Conservation (phyloP, 1,140 invertebrate genomes). For the Agraylea sexmaculata region DNA sequence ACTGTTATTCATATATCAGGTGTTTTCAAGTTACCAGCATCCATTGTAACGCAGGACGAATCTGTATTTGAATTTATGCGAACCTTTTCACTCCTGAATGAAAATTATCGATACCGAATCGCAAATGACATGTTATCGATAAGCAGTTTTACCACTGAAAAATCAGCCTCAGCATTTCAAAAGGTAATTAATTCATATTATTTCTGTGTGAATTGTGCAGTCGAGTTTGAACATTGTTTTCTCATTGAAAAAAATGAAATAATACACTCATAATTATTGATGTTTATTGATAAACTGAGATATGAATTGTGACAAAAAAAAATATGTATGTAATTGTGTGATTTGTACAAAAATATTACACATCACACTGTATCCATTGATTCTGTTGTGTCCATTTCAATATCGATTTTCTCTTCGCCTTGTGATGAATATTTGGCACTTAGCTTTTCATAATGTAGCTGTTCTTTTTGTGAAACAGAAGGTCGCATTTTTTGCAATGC, state of each 20-base stretch:
- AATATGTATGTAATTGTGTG: no score
- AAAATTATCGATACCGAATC: constrained; percentile 27
- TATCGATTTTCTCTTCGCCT: constrained; percentile 32
- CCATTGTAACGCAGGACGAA: constrained; percentile 28
- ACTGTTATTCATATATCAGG: constrained; percentile 23
- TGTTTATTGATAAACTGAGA: no score
- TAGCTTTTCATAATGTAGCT: constrained; percentile 47
- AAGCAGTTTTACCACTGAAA: no score
- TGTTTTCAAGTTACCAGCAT: constrained; percentile 26
- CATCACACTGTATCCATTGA: constrained; percentile 38
- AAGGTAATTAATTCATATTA: no score
- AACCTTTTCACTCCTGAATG: constrained; percentile 24
- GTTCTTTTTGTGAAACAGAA: constrained; percentile 64
- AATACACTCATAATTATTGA: no score
- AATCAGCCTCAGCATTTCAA: no score
- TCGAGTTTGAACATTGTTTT: not conserved
- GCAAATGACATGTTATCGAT: constrained; percentile 30
- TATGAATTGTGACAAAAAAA: no score
- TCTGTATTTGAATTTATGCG: constrained; percentile 27
- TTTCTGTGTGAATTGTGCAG: not conserved
- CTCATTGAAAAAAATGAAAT: no score
- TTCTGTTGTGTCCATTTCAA: constrained; percentile 41
- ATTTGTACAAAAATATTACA: no score
- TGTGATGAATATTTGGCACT: constrained; percentile 40
- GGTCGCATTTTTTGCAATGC: constrained; percentile 68